These are phyloP conservation scores for Panthera leo DNA, from an alignment of 2,113 vertebrate genomes.

Conservation along the genomic window DNA sequence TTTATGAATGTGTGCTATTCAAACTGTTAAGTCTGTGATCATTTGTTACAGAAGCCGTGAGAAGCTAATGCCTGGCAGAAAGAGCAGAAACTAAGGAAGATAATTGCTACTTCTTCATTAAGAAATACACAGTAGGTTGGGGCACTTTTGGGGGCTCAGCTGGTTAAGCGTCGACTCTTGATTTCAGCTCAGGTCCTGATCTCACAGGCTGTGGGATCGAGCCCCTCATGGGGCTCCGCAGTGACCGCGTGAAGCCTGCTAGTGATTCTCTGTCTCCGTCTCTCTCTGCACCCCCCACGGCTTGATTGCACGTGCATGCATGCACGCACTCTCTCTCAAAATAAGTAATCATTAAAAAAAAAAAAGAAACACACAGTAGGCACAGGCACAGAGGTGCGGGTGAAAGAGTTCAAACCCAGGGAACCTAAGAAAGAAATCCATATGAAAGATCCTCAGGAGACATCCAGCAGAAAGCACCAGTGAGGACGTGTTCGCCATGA, in stretches of 20 bases:
- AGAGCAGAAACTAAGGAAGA: accelerated
- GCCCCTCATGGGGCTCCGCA: too few species aligned
- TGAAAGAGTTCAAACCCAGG: background rate
- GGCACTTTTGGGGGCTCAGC: too few species aligned
- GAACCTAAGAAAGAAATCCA: accelerated
- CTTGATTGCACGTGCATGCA: too few species aligned
- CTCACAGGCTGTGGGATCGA: too few species aligned
- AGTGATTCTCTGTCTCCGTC: too few species aligned
- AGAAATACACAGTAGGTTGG: background rate
- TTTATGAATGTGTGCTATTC: accelerated
- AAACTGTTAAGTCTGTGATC: background rate
- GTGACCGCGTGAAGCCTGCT: too few species aligned
- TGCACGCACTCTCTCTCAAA: too few species aligned
- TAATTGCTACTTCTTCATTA: accelerated
- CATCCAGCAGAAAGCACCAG: accelerated
- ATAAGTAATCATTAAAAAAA: too few species aligned
- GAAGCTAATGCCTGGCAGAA: accelerated
- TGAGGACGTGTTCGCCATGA: accelerated
- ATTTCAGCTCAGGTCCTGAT: too few species aligned
- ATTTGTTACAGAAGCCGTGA: background rate
- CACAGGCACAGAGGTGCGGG: accelerated
- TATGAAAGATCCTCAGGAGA: background rate
- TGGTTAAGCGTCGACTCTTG: too few species aligned
- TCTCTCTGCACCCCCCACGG: too few species aligned
- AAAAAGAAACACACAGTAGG: background rate